phyloP scores from a whole-genome alignment of 2,888 invertebrate species.

The Heliconius hortense region DNA sequence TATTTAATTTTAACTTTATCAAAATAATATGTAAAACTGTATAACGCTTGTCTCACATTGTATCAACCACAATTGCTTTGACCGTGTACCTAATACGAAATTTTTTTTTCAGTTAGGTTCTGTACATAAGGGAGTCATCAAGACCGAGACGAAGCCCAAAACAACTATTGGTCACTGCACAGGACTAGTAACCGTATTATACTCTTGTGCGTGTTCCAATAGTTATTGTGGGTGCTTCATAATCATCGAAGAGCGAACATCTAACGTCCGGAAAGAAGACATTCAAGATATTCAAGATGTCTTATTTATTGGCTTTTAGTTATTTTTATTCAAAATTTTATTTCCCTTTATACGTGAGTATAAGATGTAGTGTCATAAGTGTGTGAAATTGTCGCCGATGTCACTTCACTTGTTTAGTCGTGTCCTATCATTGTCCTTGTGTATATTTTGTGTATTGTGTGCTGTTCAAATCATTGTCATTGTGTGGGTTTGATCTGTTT shows the following conservation, averaged over 20 bases:
- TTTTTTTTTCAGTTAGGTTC: conserved; percentile 42
- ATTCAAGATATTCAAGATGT: conserved; percentile 36
- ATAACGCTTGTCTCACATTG: conserved; percentile 1
- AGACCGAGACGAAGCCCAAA: conserved; percentile 84
- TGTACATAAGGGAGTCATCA: conserved; percentile 30
- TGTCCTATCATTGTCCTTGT: conserved; percentile 16
- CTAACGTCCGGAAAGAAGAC: background rate
- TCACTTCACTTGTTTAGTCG: background rate
- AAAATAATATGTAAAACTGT: background rate
- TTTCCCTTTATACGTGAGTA: conserved; percentile 37
- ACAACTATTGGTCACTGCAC: conserved; percentile 99
- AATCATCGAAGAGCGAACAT: conserved; percentile 55
- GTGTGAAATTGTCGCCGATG: conserved; percentile 22
- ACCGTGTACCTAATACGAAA: conserved; percentile 35
- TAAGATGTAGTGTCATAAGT: conserved; percentile 10
- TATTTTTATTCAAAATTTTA: conserved; percentile 34
- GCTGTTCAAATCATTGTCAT: conserved; percentile 14
- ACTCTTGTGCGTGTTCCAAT: conserved; percentile 99
- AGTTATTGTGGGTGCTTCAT: conserved; percentile 94
- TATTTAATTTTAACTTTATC: background rate
- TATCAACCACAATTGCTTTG: conserved; percentile 2
- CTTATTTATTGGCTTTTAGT: conserved; percentile 38
- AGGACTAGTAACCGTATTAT: conserved; percentile 91
- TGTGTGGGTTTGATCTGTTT: background rate
- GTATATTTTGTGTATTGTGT: conserved; percentile 3